These are phyloP conservation scores for roundworm (Caenorhabditis elegans) DNA, from an alignment of 1,140 invertebrate genomes.

Conservation along the genomic window DNA sequence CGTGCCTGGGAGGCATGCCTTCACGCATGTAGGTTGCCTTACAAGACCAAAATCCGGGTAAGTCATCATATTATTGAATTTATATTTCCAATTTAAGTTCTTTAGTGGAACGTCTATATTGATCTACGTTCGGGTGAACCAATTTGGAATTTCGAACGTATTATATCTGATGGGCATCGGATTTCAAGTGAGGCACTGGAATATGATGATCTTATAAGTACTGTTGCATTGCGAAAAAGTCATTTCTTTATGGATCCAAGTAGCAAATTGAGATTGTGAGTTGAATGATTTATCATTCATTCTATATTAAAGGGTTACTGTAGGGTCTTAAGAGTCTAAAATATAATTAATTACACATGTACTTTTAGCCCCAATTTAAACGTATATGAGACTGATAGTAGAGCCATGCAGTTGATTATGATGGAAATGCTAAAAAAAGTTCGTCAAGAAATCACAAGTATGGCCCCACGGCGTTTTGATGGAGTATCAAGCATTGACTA, in stretches of 20 bases:
- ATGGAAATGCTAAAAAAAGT: constrained; percentile 17
- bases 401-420: not conserved
- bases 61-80: not conserved
- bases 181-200: not conserved
- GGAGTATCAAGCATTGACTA: not conserved
- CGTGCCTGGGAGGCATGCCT: not conserved
- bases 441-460: not conserved
- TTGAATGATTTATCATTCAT: too few species aligned
- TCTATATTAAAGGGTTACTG: too few species aligned
- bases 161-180: not conserved
- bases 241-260: constrained; percentile 15
- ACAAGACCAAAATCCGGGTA: not conserved
- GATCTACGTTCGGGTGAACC: not conserved
- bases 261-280: constrained; percentile 25
- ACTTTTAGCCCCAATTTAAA: constrained; percentile 1
- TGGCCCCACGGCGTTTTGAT: not conserved
- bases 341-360: too few species aligned
- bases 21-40: not conserved
- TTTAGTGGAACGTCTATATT: constrained; percentile 8
- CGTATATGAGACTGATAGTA: not conserved
- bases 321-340: too few species aligned
- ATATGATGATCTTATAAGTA: constrained; percentile 1
- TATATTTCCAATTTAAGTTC: not conserved
- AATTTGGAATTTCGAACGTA: constrained; percentile 3
- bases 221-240: not conserved